Conservation (phyloP, 2,797 vertebrate species). For the Cuculus canorus region DNA sequence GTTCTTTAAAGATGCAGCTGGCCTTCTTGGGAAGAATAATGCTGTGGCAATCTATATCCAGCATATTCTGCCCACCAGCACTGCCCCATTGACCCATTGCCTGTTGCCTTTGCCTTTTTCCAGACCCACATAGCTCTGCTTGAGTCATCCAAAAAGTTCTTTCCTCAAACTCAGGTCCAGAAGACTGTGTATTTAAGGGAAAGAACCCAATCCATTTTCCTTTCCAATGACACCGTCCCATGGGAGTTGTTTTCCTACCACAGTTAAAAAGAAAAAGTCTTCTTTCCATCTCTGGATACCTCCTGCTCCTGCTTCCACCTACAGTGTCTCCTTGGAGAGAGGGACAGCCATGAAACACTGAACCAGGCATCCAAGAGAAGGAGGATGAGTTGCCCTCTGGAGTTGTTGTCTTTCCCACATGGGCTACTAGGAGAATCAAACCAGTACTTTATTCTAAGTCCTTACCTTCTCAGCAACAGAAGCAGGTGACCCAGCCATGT, state of each 20-base stretch:
- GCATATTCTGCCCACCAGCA: not conserved
- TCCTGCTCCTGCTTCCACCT: not conserved
- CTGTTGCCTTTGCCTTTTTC: not conserved
- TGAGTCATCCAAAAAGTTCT: not conserved
- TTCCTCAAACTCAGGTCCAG: not conserved
- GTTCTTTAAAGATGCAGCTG: not conserved
- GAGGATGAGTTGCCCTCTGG: not conserved
- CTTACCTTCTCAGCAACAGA: not conserved
- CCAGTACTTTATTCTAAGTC: not conserved
- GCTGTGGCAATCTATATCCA: not conserved
- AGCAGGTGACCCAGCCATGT: rapidly evolving
- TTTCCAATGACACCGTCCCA: not conserved
- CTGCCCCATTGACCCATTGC: no score
- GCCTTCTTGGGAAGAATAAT: not conserved
- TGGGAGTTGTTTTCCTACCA: not conserved
- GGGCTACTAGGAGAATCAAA: not conserved
- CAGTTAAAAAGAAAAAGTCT: not conserved
- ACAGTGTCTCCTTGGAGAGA: not conserved
- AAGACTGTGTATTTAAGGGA: not conserved
- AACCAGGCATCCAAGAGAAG: not conserved
- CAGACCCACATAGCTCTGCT: not conserved
- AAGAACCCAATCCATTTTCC: not conserved
- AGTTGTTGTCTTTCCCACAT: not conserved
- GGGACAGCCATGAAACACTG: not conserved
- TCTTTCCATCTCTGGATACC: not conserved